A percentile compares a stretch with the other conserved stretches of the same genome.
Conservation (phyloP, 2,797 vertebrate genomes). For the Acanthurus lineatus region DNA sequence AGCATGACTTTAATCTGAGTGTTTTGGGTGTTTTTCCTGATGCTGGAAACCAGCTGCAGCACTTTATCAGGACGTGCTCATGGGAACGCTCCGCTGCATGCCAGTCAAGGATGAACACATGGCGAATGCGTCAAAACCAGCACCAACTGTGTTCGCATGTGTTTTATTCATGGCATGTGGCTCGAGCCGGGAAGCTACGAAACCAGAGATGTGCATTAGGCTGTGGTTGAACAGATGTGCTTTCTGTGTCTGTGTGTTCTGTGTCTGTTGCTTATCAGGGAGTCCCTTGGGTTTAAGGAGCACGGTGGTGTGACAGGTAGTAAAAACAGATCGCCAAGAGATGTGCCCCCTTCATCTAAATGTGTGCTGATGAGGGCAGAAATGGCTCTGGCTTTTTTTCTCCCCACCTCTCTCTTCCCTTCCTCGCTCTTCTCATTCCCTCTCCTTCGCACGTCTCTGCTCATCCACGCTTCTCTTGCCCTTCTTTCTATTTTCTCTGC, state of each 20-base stretch:
- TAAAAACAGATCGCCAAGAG: slow-evolving; percentile 40
- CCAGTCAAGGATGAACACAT: slow-evolving; percentile 29
- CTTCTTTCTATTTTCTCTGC: slow-evolving; percentile 40
- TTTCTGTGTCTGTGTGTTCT: slow-evolving; percentile 27
- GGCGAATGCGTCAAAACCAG: slow-evolving; percentile 39
- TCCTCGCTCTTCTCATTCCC: slow-evolving; percentile 51
- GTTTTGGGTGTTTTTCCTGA: slow-evolving; percentile 8
- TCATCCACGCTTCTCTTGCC: slow-evolving; percentile 34
- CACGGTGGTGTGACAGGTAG: slow-evolving; percentile 27
- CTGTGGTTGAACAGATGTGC: slow-evolving; percentile 42
- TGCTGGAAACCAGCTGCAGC: slow-evolving; percentile 2
- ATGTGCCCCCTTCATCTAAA: slow-evolving; percentile 27
- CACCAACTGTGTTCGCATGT: slow-evolving; percentile 31
- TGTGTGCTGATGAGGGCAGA: slow-evolving; percentile 42
- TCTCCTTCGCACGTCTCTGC: slow-evolving; percentile 46
- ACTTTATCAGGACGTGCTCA: slow-evolving; percentile 28
- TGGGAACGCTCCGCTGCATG: slow-evolving; percentile 16
- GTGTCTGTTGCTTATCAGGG: slow-evolving; percentile 24
- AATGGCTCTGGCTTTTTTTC: slow-evolving; percentile 5
- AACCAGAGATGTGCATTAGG: slow-evolving; percentile 14
- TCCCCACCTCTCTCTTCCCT: slow-evolving; percentile 22
- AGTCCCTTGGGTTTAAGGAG: slow-evolving; percentile 19
- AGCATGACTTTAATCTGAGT: slow-evolving; percentile 2
- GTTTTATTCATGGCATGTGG: slow-evolving; percentile 55
- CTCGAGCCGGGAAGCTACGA: slow-evolving; percentile 35